Conservation (phyloP, 2,888 invertebrate genomes). For the Apantesis nais region DNA sequence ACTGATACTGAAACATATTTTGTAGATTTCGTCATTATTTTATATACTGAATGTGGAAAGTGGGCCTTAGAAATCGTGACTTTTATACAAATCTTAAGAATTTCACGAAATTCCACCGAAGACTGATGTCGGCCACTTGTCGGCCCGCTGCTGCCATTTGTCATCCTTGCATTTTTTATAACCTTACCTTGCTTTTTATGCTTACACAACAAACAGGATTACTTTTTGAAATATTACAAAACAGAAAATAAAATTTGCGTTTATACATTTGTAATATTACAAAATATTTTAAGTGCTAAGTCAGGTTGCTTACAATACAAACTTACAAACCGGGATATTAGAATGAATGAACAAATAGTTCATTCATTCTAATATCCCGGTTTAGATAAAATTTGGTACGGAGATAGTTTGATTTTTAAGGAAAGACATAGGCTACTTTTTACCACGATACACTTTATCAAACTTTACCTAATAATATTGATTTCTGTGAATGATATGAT, state of each 20-base stretch:
- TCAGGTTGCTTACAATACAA: background rate
- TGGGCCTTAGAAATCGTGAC: constrained; percentile 54
- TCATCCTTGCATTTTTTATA: constrained; percentile 73
- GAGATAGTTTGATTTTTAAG: no score
- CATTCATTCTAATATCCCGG: no score
- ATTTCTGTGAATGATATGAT: no score
- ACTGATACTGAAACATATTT: background rate
- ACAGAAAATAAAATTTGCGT: background rate
- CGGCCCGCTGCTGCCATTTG: constrained; percentile 59
- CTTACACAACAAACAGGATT: constrained; percentile 25
- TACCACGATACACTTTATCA: no score
- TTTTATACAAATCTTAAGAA: constrained; percentile 58
- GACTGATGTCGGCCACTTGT: constrained; percentile 69
- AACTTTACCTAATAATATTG: no score
- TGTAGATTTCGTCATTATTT: background rate
- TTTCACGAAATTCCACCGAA: constrained; percentile 55
- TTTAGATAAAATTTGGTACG: no score
- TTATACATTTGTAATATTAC: background rate
- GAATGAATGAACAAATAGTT: no score
- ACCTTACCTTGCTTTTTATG: constrained; percentile 48
- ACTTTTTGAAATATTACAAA: constrained; percentile 14
- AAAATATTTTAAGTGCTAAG: background rate
- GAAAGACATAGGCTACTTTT: no score
- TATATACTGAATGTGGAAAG: constrained; percentile 7
- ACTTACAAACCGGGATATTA: no score